Conservation (phyloP, 2,113 vertebrate genomes). For the Camarhynchus parvulus region DNA sequence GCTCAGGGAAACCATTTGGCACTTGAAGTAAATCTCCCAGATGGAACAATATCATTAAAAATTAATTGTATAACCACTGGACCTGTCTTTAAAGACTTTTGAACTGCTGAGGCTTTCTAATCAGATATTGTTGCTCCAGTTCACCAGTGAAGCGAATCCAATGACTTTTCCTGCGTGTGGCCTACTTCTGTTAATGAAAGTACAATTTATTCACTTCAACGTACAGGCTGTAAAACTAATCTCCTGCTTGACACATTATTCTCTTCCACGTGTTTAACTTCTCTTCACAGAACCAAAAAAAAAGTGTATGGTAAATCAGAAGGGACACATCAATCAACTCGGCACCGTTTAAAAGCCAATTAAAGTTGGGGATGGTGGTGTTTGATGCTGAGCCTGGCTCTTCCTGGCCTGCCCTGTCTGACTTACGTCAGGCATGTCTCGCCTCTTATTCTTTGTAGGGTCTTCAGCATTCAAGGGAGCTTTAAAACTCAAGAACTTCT, state of each 20-base stretch:
- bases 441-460: background rate
- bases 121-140: slow-evolving; percentile 63
- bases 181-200: slow-evolving; percentile 60
- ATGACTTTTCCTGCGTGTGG: slow-evolving; percentile 30
- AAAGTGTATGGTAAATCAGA: background rate
- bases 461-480: background rate
- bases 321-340: background rate
- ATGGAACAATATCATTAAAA: slow-evolving; percentile 77
- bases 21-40: slow-evolving; percentile 66
- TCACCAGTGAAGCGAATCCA: slow-evolving; percentile 71
- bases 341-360: background rate
- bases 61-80: slow-evolving; percentile 75
- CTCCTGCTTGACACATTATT: slow-evolving; percentile 28
- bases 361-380: background rate
- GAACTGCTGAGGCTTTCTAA: slow-evolving; percentile 73
- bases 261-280: slow-evolving; percentile 28
- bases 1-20: slow-evolving; percentile 56
- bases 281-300: background rate
- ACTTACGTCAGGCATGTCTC: background rate
- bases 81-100: slow-evolving; percentile 69
- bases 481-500: accelerated
- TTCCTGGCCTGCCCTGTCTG: background rate
- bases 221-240: slow-evolving; percentile 33
- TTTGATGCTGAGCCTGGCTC: background rate
- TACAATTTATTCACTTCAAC: slow-evolving; percentile 48